These are phyloP conservation scores for Distichodus sexfasciatus DNA, from an alignment of 2,797 vertebrate genomes.

Conservation along the genomic window DNA sequence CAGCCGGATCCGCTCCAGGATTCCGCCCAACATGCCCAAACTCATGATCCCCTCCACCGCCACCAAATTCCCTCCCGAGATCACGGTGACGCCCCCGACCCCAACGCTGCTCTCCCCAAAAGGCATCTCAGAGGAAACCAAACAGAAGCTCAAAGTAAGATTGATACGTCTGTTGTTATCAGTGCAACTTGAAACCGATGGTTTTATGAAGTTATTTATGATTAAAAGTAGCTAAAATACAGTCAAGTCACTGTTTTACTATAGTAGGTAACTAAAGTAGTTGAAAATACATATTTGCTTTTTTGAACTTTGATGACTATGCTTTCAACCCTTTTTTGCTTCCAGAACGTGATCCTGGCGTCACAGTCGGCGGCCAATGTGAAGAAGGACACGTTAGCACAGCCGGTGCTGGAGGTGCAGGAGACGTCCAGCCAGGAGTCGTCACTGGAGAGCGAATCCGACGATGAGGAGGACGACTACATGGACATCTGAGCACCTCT, in stretches of 20 bases:
- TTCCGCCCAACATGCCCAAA: constrained; percentile 94
- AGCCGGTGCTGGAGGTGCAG: constrained; percentile 94
- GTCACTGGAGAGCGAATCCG: constrained; percentile 95
- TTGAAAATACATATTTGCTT: not conserved
- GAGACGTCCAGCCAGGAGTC: constrained; percentile 99
- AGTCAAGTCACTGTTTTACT: no score
- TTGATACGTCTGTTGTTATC: not conserved
- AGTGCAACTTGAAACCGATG: no score
- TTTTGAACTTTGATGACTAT: not conserved
- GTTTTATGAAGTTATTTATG: no score
- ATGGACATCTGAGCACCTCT: constrained; percentile 83
- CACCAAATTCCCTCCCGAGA: constrained; percentile 96
- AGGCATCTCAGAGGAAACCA: constrained; percentile 98
- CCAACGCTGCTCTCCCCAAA: constrained; percentile 97
- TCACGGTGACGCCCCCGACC: constrained; percentile 97
- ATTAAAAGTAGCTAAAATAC: no score
- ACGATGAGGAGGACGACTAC: constrained; percentile 92
- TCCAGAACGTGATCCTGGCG: constrained; percentile 94
- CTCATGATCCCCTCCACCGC: constrained; percentile 92
- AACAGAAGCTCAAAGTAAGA: constrained; percentile 94
- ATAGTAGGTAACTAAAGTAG: no score
- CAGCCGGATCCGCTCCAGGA: constrained; percentile 81
- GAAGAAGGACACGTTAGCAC: constrained; percentile 92
- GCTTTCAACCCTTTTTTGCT: not conserved
- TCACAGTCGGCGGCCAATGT: constrained; percentile 98